phyloP scores from a whole-genome alignment of 2,888 invertebrate species.

The Pterobdella sp. region DNA sequence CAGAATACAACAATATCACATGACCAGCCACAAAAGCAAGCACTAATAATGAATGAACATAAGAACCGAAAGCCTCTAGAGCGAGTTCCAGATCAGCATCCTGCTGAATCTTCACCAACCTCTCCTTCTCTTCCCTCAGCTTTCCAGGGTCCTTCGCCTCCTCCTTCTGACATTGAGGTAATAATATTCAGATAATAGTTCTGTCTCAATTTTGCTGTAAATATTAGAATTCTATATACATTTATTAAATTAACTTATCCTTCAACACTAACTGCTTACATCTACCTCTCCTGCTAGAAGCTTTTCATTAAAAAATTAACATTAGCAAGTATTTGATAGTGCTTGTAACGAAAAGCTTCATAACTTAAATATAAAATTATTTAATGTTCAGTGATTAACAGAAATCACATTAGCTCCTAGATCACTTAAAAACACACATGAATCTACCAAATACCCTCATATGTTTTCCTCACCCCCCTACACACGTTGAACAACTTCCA shows the following conservation, averaged over 20 bases:
- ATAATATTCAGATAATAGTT: not conserved
- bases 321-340: too few relatives aligned
- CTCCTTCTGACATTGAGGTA: constrained; percentile 60
- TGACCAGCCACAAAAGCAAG: constrained; percentile 1
- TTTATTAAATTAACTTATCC: not conserved
- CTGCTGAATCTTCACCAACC: constrained; percentile 72
- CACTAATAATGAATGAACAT: not conserved
- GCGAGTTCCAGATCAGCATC: constrained; percentile 79
- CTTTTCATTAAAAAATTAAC: too few relatives aligned
- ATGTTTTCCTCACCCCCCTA: too few relatives aligned
- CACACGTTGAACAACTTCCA: too few relatives aligned
- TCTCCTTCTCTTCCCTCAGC: constrained; percentile 61
- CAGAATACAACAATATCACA: too few relatives aligned
- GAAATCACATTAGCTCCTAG: too few relatives aligned
- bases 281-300: not conserved
- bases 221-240: not conserved
- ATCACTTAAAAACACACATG: too few relatives aligned
- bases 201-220: not conserved
- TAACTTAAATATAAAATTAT: too few relatives aligned
- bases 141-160: constrained; percentile 37
- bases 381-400: too few relatives aligned
- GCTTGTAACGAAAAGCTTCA: too few relatives aligned
- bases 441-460: too few relatives aligned
- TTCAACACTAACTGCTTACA: not conserved
- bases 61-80: constrained; percentile 54